phyloP scores from a whole-genome alignment of 1,140 invertebrate species.

The Temnothorax curvispinosus region DNA sequence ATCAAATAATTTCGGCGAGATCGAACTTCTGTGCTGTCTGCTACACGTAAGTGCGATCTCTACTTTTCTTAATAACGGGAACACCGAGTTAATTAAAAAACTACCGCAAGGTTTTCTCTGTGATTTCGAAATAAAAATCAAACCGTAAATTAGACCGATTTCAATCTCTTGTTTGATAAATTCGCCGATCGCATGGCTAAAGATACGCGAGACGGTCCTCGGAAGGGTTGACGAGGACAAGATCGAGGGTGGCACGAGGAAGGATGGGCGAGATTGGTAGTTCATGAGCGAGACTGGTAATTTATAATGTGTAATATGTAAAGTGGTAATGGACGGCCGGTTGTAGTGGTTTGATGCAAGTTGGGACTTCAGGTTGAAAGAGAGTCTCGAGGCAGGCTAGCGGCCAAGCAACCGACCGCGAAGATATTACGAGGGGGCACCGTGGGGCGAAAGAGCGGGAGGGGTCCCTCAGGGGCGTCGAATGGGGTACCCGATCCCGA shows the following conservation, averaged over 20 bases:
- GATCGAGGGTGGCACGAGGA: background rate
- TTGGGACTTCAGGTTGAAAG: conserved; percentile 71
- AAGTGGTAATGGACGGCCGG: conserved; percentile 78
- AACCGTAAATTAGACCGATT: background rate
- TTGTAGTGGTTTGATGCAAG: conserved; percentile 73
- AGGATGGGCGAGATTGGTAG: conserved; percentile 8
- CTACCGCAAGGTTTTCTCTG: background rate
- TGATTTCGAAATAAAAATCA: background rate
- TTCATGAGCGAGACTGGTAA: conserved; percentile 67
- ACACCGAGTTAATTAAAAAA: background rate
- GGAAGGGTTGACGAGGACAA: conserved; percentile 11
- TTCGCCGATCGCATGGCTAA: conserved; percentile 31
- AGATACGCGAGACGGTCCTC: background rate
- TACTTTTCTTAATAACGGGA: background rate
- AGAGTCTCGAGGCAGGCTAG: conserved; percentile 67
- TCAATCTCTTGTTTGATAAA: conserved; percentile 41
- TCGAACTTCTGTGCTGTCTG: background rate
- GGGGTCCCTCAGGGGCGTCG: conserved; percentile 69
- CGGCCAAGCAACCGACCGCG: conserved; percentile 65
- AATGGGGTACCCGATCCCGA: conserved; percentile 68
- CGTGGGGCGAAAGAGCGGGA: conserved; percentile 64
- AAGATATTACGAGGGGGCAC: conserved; percentile 71
- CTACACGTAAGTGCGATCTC: background rate
- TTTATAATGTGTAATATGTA: conserved; percentile 82
- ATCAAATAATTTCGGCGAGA: conserved; percentile 12